Percentiles rank a stretch among this genome's conserved stretches.
These are phyloP conservation scores for Pristionchus japonicus DNA, from an alignment of 2,888 invertebrate genomes.

Conservation along the genomic window DNA sequence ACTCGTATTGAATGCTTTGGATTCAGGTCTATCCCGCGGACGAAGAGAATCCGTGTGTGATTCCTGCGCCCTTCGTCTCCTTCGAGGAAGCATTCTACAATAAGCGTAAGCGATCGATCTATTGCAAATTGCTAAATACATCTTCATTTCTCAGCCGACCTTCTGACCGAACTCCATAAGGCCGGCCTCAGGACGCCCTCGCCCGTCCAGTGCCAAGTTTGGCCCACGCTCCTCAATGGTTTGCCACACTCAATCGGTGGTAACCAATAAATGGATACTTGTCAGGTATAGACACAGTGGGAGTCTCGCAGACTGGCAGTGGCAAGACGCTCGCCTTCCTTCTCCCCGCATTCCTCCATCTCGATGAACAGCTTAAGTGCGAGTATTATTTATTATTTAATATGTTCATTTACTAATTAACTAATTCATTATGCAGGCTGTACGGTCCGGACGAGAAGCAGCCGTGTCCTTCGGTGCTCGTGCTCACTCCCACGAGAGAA, in stretches of 20 bases:
- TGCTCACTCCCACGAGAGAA: constrained; percentile 93
- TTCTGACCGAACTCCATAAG: constrained; percentile 86
- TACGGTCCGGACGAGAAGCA: constrained; percentile 52
- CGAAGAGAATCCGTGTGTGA: constrained; percentile 50
- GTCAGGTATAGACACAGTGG: constrained; percentile 84
- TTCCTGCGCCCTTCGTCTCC: constrained; percentile 54
- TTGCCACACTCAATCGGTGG: not conserved
- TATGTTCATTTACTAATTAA: not conserved
- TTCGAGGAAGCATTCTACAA: constrained; percentile 59
- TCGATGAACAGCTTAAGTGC: constrained; percentile 84
- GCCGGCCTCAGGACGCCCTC: constrained; percentile 88
- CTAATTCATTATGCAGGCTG: constrained; percentile 20
- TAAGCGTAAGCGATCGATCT: constrained; percentile 50
- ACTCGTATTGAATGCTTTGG: not conserved
- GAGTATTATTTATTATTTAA: constrained; percentile 13
- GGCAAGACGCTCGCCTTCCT: constrained; percentile 81
- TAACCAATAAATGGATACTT: not conserved
- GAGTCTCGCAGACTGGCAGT: constrained; percentile 94
- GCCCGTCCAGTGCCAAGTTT: constrained; percentile 89
- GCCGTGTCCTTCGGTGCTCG: constrained; percentile 86
- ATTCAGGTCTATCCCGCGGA: constrained; percentile 54
- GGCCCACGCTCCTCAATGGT: constrained; percentile 87
- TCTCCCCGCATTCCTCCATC: constrained; percentile 92
- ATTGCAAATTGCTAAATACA: not conserved
- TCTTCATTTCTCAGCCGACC: constrained; percentile 80